Evolutionary conservation across 2,888 invertebrate species (phyloP).

Genomic region (Eugnorisma glareosa): DNA sequence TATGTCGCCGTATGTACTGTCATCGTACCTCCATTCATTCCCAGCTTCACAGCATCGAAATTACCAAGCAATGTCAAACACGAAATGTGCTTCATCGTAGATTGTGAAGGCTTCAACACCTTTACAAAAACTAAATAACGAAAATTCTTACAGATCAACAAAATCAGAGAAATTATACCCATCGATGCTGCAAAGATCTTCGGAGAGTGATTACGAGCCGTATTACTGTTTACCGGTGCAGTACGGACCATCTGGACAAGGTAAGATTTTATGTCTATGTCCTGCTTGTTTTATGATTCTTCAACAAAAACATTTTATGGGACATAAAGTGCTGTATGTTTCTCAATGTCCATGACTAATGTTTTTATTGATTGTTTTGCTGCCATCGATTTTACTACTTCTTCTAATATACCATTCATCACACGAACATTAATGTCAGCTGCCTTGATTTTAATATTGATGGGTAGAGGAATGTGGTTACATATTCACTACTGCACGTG

Average conservation of each 20-base stretch:
- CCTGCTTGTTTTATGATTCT: conserved; percentile 23
- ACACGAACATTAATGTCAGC: conserved; percentile 44
- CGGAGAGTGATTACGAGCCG: conserved; percentile 95
- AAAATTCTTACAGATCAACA: conserved; percentile 93
- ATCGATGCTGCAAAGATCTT: conserved; percentile 96
- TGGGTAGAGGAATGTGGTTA: conserved; percentile 46
- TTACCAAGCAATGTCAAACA: conserved; percentile 47
- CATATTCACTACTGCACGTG: conserved; percentile 61
- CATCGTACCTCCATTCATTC: conserved; percentile 41
- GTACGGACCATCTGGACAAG: conserved; percentile 91
- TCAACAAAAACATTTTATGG: conserved; percentile 36
- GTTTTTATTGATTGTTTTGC: conserved; percentile 47
- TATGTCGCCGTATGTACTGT: neutral
- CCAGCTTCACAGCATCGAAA: conserved; percentile 40
- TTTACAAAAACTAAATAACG: conserved; percentile 26
- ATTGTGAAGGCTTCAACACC: conserved; percentile 19
- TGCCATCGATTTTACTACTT: conserved; percentile 36
- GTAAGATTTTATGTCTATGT: conserved; percentile 79
- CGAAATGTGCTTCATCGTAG: conserved; percentile 60
- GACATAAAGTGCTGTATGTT: conserved; percentile 36
- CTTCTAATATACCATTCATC: conserved; percentile 51
- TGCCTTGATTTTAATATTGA: conserved; percentile 53
- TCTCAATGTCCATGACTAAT: conserved; percentile 30
- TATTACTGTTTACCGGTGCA: conserved; percentile 96
- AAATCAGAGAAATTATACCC: conserved; percentile 98